These are phyloP conservation scores for Hycleus phaleratus DNA, from an alignment of 1,140 invertebrate genomes.

Conservation along the genomic window DNA sequence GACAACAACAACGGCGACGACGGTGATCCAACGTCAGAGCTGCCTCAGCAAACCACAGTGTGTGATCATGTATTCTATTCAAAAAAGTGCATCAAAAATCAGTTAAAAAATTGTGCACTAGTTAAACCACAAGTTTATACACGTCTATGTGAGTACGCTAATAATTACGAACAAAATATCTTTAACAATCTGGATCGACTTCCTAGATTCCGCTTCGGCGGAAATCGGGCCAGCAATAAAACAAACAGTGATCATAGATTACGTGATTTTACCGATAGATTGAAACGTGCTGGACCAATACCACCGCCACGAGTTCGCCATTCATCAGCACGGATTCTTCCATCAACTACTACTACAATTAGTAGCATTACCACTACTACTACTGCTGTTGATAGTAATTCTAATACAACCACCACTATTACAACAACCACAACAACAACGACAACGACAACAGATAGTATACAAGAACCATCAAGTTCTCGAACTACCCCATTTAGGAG, in stretches of 20 bases:
- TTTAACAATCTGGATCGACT: constrained; percentile 62
- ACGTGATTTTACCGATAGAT: constrained; percentile 65
- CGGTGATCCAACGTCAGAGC: constrained; percentile 40
- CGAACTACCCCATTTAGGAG: constrained; percentile 59
- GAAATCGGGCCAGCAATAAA: constrained; percentile 47
- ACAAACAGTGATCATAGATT: constrained; percentile 59
- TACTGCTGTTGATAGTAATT: too few relatives aligned
- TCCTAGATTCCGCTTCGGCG: constrained; percentile 67
- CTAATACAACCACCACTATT: neutral
- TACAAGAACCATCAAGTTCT: neutral
- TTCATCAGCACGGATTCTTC: neutral
- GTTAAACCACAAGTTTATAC: constrained; percentile 27
- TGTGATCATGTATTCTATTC: constrained; percentile 30
- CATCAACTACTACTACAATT: too few relatives aligned
- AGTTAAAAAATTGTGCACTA: constrained; percentile 30
- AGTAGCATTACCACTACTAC: too few relatives aligned
- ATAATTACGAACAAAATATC: constrained; percentile 17
- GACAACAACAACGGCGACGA: too few relatives aligned
- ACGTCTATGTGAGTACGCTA: constrained; percentile 23
- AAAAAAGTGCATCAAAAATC: constrained; percentile 28
- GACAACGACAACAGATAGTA: constrained; percentile 34
- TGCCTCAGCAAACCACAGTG: constrained; percentile 26
- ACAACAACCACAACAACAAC: constrained; percentile 33
- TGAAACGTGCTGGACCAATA: constrained; percentile 48
- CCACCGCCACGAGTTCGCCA: constrained; percentile 40